Percentiles rank a stretch among this genome's conserved stretches.
phyloP scores from a whole-genome alignment of 2,888 invertebrate species.

The Hirtodrosophila duncani region DNA sequence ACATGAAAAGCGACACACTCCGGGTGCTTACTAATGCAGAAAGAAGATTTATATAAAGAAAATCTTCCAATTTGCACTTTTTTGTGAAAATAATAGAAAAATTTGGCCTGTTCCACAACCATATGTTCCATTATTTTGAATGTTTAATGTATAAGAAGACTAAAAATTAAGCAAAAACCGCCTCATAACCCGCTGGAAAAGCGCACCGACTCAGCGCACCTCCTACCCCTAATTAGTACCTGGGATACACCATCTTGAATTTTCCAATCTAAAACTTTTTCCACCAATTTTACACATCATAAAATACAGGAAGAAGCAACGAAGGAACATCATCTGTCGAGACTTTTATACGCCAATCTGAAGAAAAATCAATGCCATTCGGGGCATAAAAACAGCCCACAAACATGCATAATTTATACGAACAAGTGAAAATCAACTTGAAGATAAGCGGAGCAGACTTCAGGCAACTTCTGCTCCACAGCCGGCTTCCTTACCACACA shows the following conservation, averaged over 20 bases:
- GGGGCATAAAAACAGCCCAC: conserved; percentile 28
- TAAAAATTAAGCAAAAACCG: no score
- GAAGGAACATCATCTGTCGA: neutral
- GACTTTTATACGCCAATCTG: conserved; percentile 5
- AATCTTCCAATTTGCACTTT: no score
- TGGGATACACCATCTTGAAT: conserved; percentile 8
- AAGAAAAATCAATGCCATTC: conserved; percentile 55
- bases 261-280: conserved; percentile 5
- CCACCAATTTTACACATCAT: conserved; percentile 57
- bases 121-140: no score
- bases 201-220: no score
- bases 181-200: no score
- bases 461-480: conserved; percentile 2
- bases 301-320: conserved; percentile 23
- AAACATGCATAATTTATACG: conserved; percentile 62
- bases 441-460: conserved; percentile 1
- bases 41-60: no score
- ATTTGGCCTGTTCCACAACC: no score
- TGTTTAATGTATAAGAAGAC: no score
- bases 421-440: conserved; percentile 48
- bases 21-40: no score
- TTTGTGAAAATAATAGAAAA: no score
- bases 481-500: conserved; percentile 8
- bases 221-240: no score
- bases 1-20: no score